Conservation (phyloP, 1,140 invertebrate genomes). For the Cyclina sinensis region DNA sequence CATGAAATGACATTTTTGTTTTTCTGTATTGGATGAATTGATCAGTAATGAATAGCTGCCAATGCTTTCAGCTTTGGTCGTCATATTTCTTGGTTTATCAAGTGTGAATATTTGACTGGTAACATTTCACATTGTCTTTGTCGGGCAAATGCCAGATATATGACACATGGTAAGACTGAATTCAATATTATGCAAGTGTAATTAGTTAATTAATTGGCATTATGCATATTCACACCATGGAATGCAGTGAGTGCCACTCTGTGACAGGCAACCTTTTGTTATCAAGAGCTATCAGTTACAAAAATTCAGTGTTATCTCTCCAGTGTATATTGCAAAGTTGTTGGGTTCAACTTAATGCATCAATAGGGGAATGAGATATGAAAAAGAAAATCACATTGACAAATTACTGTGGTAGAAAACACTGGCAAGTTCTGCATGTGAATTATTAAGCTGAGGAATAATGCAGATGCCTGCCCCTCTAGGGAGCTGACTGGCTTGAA, state of each 20-base stretch:
- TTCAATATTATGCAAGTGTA: not conserved
- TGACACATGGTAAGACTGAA: not conserved
- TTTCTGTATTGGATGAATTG: no score
- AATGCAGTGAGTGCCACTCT: not conserved
- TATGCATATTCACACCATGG: not conserved
- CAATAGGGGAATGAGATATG: no score
- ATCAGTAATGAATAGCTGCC: not conserved
- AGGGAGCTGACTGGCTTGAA: no score
- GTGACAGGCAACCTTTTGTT: not conserved
- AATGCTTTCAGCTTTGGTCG: not conserved
- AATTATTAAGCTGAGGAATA: no score
- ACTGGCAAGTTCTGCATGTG: no score
- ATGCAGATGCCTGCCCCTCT: no score
- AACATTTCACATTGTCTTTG: not conserved
- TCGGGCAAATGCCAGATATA: not conserved
- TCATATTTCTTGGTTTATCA: not conserved
- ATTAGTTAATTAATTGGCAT: not conserved
- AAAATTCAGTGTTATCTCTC: not conserved
- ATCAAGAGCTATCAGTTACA: not conserved
- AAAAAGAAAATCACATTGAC: no score
- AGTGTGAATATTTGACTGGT: conserved; percentile 2
- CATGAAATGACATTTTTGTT: no score
- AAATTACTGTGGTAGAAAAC: no score
- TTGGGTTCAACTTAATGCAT: not conserved
- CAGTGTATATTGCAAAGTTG: not conserved